Evolutionary conservation across 2,113 vertebrate genomes (phyloP).

Genomic region (Burhinus bistriatus): DNA sequence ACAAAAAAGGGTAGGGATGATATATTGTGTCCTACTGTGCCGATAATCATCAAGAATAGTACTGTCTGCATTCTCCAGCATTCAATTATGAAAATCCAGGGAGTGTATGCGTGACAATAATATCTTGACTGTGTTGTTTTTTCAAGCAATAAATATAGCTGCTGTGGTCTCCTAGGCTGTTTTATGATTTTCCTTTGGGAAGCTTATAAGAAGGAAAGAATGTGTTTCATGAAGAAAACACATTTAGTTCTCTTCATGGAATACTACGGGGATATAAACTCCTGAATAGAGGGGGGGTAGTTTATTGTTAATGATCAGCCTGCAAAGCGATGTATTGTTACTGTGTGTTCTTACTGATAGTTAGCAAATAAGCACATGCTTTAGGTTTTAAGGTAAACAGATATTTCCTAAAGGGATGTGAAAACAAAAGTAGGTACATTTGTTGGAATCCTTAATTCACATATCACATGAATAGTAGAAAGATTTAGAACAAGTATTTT

Average conservation of each 20-base stretch:
- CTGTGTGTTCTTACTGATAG: background rate
- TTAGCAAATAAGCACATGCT: background rate
- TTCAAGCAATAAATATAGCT: background rate
- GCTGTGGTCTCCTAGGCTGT: background rate
- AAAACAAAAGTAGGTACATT: background rate
- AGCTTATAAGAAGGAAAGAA: background rate
- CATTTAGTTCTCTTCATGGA: background rate
- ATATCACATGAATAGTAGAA: background rate
- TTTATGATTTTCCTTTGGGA: background rate
- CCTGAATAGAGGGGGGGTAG: fast-evolving
- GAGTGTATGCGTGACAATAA: background rate
- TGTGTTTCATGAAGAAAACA: background rate
- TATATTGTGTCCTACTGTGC: background rate
- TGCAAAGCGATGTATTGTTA: background rate
- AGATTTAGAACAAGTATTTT: background rate
- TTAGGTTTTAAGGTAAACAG: background rate
- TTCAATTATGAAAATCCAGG: background rate
- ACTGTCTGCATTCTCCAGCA: background rate
- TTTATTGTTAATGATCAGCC: background rate
- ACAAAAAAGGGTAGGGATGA: conserved; percentile 35
- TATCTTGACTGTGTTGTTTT: background rate
- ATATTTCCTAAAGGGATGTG: background rate
- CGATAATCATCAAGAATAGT: background rate
- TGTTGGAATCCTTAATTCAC: background rate
- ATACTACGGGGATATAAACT: background rate